A percentile compares a stretch with the other conserved stretches of the same genome.
phyloP scores from a whole-genome alignment of 2,888 invertebrate species.

The Glyphotaelius pellucidus region DNA sequence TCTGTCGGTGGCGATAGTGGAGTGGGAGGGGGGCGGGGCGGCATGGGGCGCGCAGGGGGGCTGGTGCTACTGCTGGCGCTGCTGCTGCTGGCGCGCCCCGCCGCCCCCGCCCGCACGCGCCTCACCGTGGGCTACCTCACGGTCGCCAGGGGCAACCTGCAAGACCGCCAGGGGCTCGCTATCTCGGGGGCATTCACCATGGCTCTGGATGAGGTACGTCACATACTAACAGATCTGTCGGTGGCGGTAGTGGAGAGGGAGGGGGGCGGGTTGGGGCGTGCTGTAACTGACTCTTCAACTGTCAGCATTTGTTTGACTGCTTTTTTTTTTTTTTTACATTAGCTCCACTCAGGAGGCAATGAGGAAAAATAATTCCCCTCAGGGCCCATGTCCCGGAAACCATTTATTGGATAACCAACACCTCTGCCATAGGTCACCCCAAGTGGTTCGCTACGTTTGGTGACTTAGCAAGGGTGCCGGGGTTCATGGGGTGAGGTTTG shows the following conservation, averaged over 20 bases:
- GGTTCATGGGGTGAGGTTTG: too few species aligned
- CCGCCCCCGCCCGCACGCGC: constrained; percentile 66
- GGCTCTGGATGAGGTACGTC: constrained; percentile 88
- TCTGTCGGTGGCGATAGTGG: constrained; percentile 48
- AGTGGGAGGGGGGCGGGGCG: constrained; percentile 73
- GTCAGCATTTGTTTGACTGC: too few species aligned
- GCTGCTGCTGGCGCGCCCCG: constrained; percentile 72
- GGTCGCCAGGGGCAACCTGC: constrained; percentile 86
- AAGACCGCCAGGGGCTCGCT: constrained; percentile 89
- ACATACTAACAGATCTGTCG: constrained; percentile 4
- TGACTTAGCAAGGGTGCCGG: too few species aligned
- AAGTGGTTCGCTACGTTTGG: too few species aligned
- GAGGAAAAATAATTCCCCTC: too few species aligned
- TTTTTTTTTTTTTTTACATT: too few species aligned
- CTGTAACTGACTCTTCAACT: too few species aligned
- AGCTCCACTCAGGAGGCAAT: too few species aligned
- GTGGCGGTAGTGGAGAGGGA: background rate
- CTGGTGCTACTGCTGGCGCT: constrained; percentile 81
- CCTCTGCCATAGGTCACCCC: too few species aligned
- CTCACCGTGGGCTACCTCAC: constrained; percentile 92
- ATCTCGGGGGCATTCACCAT: constrained; percentile 94
- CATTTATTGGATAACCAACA: too few species aligned
- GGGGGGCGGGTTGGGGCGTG: too few species aligned
- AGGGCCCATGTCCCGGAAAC: too few species aligned
- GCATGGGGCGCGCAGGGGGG: constrained; percentile 79